Evolutionary conservation across 1,140 invertebrate genomes (phyloP), one percentile per base, ranked within the genome.

Genomic region (Eurosta solidaginis): DNA sequence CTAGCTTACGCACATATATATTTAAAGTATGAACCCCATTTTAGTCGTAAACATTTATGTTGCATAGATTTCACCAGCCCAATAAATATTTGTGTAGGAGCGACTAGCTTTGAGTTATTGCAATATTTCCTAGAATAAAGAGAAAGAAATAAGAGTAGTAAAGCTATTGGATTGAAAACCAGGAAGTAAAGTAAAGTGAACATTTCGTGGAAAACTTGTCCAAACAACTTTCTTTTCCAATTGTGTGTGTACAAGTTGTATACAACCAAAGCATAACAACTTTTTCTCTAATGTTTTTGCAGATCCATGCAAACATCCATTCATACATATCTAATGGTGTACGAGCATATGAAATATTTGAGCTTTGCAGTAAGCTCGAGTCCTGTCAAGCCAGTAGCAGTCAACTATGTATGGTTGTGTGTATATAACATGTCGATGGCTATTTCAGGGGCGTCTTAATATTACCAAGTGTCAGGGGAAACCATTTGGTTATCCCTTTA

Each of bases 121-220:
- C 44, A 44, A 44, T 52, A 50, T 1, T 6, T 63, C 12, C 1
- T 78, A 14, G 54, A 1, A 1, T 74, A 77, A 0, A 14, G 5
- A 22, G 78, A 81, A 1, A 84, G 5, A 4, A 33, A 25, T 0
- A 80, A 12, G 14, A 33, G 6, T 40, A 68, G 79, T 20, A 80
- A 63, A 3, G 82, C 49, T 20, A 20, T 25, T 42, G 77, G 75
- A 14, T 85, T 84, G 20, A 80, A 75, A 1, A 79, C 2, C 2
- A 85, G 52, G 29, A 85, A 42, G 17, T 68, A 1, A 5, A 68
- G 17, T 36, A 63, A 63, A 20, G 33, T 20, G n/a, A 20, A 40
- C 7, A n/a, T 20, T 20, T 68, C 1, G 59, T 68, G 59, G 59
- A 68, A 68, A 40, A 68, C 59, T 68, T 40, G 59, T 22, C 27